Evolutionary conservation across 1,140 invertebrate genomes (phyloP).

Genomic region (Leucophenga varia): DNA sequence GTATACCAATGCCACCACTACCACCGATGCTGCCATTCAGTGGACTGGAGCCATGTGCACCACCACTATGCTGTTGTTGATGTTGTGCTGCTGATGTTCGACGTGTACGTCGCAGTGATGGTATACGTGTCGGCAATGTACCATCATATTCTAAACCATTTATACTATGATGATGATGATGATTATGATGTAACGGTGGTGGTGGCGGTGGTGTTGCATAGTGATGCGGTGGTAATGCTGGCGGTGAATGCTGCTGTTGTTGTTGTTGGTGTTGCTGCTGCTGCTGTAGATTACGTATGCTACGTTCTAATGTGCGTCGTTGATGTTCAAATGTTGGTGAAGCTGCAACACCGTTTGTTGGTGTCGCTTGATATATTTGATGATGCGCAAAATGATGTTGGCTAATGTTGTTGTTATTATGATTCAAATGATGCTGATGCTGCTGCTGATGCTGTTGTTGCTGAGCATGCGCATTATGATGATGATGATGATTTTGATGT

Average conservation of each 20-base stretch:
- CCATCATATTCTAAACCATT: conserved; percentile 28
- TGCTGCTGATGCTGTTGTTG: conserved; percentile 23
- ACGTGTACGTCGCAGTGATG: conserved; percentile 41
- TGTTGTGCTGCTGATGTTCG: conserved; percentile 36
- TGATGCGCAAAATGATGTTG: background rate
- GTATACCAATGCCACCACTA: conserved; percentile 39
- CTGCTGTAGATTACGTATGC: conserved; percentile 35
- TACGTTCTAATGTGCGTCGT: conserved; percentile 41
- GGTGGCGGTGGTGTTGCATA: background rate
- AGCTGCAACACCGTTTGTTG: conserved; percentile 13
- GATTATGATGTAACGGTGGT: conserved; percentile 7
- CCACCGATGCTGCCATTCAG: conserved; percentile 6
- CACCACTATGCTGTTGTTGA: conserved; percentile 23
- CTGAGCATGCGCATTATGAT: background rate
- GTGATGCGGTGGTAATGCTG: too few relatives aligned
- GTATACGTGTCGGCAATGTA: conserved; percentile 40
- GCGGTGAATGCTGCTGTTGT: too few relatives aligned
- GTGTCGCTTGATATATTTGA: conserved; percentile 2
- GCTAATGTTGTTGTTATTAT: background rate
- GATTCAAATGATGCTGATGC: conserved; percentile 5
- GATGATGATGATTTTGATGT: conserved; percentile 34
- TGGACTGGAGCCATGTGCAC: conserved; percentile 11
- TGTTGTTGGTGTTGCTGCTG: conserved; percentile 11
- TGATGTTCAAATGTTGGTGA: conserved; percentile 38
- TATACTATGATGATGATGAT: too few relatives aligned